phyloP scores from a whole-genome alignment of 2,797 vertebrate genomes.

The Emys orbicularis region DNA sequence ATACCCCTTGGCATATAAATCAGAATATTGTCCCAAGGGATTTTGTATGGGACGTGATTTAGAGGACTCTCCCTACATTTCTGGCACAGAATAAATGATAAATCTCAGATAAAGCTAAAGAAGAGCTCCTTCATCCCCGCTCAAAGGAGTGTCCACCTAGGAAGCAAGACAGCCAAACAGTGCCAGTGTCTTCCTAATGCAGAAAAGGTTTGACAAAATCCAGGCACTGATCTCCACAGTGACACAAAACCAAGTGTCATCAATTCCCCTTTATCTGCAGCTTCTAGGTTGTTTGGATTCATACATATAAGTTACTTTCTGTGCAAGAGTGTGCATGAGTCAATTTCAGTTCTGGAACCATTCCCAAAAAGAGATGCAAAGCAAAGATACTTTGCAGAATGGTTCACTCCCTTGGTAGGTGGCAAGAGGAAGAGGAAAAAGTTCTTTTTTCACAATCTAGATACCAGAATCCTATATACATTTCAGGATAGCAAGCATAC shows the following conservation, averaged over 20 bases:
- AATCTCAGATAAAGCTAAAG: not conserved
- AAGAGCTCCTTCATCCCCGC: not conserved
- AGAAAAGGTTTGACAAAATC: not conserved
- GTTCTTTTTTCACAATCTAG: not conserved
- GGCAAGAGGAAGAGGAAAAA: not conserved
- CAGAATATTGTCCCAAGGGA: not conserved
- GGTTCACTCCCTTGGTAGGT: not conserved
- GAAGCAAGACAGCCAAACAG: not conserved
- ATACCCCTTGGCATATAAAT: not conserved
- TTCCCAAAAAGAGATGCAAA: not conserved
- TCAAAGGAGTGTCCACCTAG: not conserved
- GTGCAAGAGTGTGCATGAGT: not conserved
- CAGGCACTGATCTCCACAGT: not conserved
- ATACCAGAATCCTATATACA: not conserved
- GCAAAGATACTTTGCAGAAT: not conserved
- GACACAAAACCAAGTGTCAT: not conserved
- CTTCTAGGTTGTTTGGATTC: not conserved
- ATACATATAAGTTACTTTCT: not conserved
- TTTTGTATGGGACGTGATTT: not conserved
- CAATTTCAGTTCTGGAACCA: not conserved
- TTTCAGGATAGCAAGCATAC: not conserved
- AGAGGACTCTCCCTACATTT: not conserved
- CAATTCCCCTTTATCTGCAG: not conserved
- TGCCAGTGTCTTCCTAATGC: not conserved
- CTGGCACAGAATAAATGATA: not conserved